Evolutionary conservation across 2,888 invertebrate species (phyloP), one percentile per base, ranked within the genome.

Genomic region (Pseudoips prasinana): DNA sequence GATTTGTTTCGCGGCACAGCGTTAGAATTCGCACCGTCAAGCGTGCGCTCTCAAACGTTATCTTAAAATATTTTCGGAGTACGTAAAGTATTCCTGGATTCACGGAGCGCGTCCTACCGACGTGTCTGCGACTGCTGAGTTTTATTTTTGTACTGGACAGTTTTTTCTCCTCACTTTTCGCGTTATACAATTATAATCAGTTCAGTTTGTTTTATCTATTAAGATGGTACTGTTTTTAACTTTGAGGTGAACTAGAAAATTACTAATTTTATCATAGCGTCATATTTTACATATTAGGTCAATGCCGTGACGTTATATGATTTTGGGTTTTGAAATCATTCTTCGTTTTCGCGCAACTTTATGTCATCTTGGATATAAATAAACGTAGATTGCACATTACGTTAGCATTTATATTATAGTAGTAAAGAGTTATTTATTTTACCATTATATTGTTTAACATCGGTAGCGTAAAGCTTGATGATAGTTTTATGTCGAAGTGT

Each of bases 141-240:
- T 65, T 69, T 67, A 67, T 68, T 68, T 65, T 54, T 62, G 58
- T 51, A 57, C 56, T 54, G 57, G 50, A 58, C 61, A 56, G 46
- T 53, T 51, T 58, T 61, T 61, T 48, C 32, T 41, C 29, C 28
- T 39, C 48, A 52, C 48, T 54, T 66, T 68, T 54, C 7, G 55
- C 61, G 65, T 64, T 55, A 68, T 65, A 50, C 39, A 54, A 55
- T 55, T 41, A 46, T 32, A 28, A 10, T 25, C 22, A 25, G 20
- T 24, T 33, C 30, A 18, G 32, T 25, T 29, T 33, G 33, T 44
- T n/a, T n/a, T n/a, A n/a, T n/a, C n/a, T n/a, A n/a, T n/a, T n/a
- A n/a, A n/a, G n/a, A n/a, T n/a, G n/a, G n/a, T n/a, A n/a, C n/a
- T n/a, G n/a, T n/a, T n/a, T n/a, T n/a, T n/a, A n/a, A n/a, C n/a